Evolutionary conservation across 2,888 invertebrate genomes (phyloP).

Genomic region (Empis livida): DNA sequence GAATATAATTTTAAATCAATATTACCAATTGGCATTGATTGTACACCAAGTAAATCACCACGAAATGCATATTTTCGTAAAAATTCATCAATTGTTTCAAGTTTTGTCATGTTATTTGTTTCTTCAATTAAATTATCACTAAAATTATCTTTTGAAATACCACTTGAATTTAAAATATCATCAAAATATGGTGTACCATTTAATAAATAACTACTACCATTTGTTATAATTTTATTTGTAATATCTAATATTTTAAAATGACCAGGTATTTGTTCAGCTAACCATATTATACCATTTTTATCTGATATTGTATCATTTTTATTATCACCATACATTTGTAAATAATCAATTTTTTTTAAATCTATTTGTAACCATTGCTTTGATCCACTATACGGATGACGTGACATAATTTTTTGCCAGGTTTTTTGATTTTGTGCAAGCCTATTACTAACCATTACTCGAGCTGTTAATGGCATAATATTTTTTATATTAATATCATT

Average conservation of each 20-base stretch:
- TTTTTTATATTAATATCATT: constrained; percentile 46
- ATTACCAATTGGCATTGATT: constrained; percentile 33
- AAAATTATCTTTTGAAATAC: constrained; percentile 21
- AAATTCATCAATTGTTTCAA: constrained; percentile 29
- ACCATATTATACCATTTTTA: constrained; percentile 41
- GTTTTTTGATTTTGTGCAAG: constrained; percentile 54
- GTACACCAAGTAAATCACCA: constrained; percentile 31
- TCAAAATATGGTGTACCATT: constrained; percentile 32
- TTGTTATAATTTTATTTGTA: constrained; percentile 44
- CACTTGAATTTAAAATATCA: constrained; percentile 25
- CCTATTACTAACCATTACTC: constrained; percentile 72
- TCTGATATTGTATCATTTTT: constrained; percentile 13
- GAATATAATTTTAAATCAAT: constrained; percentile 35
- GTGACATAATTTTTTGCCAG: constrained; percentile 59
- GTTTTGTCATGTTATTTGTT: constrained; percentile 23
- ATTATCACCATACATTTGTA: constrained; percentile 2
- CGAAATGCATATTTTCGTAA: constrained; percentile 30
- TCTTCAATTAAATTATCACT: constrained; percentile 20
- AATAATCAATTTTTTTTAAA: constrained; percentile 39
- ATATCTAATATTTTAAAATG: constrained; percentile 40
- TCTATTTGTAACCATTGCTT: constrained; percentile 82
- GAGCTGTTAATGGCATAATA: constrained; percentile 49
- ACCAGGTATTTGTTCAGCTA: constrained; percentile 67
- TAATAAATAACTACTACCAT: constrained; percentile 52
- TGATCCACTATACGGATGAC: constrained; percentile 67